These are phyloP conservation scores for Boloria selene DNA, from an alignment of 2,888 invertebrate genomes.

Conservation along the genomic window DNA sequence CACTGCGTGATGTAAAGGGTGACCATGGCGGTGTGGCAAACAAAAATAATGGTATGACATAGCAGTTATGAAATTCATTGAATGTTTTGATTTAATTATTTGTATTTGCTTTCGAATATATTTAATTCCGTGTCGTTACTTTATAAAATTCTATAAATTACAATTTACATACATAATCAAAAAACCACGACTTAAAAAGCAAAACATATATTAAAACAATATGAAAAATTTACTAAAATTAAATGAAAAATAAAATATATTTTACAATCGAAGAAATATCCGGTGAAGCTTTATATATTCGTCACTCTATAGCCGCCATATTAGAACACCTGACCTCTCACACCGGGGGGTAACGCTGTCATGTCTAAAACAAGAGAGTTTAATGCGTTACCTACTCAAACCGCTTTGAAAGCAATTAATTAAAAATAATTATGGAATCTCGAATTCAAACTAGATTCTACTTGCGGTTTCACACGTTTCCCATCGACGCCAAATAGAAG, in stretches of 20 bases:
- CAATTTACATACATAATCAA: too few species aligned
- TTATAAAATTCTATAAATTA: too few species aligned
- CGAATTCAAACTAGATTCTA: not conserved
- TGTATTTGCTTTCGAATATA: not conserved
- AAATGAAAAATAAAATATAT: conserved; percentile 3
- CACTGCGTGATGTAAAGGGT: conserved; percentile 67
- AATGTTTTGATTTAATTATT: not conserved
- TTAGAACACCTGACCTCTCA: conserved; percentile 36
- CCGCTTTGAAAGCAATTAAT: conserved; percentile 25
- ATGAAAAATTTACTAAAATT: not conserved
- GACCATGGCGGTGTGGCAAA: conserved; percentile 13
- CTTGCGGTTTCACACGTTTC: too few species aligned
- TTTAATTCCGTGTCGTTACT: too few species aligned
- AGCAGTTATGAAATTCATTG: not conserved
- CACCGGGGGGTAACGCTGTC: conserved; percentile 35
- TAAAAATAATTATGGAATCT: conserved; percentile 27
- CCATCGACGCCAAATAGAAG: not conserved
- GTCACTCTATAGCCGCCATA: conserved; percentile 31
- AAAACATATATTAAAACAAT: too few species aligned
- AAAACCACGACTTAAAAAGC: too few species aligned
- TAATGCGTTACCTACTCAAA: conserved; percentile 31
- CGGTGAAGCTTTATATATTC: conserved; percentile 4
- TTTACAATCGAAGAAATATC: conserved; percentile 4
- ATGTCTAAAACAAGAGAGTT: conserved; percentile 35
- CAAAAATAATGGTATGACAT: not conserved